These are phyloP conservation scores for Chloropsis cyanopogon DNA, from an alignment of 2,113 vertebrate species.

Conservation along the genomic window DNA sequence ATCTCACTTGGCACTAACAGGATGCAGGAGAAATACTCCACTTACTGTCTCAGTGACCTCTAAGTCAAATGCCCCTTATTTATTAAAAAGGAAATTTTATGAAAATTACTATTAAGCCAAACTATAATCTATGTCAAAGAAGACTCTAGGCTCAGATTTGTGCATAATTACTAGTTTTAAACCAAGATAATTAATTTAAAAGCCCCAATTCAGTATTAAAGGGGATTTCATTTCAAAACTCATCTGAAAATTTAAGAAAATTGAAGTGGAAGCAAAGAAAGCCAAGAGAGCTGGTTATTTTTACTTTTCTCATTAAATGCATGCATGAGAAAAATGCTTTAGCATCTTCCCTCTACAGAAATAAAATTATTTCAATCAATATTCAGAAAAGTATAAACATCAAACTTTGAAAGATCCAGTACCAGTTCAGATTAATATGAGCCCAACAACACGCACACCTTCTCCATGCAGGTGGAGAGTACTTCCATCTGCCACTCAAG, in stretches of 20 bases:
- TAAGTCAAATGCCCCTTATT: background rate
- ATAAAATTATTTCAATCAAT: background rate
- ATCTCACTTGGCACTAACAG: background rate
- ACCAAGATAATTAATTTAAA: background rate
- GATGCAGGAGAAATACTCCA: background rate
- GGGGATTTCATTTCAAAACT: background rate
- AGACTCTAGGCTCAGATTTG: background rate
- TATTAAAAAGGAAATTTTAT: background rate
- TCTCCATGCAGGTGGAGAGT: background rate
- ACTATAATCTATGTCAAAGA: background rate
- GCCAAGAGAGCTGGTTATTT: background rate
- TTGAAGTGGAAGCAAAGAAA: background rate
- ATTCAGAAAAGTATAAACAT: background rate
- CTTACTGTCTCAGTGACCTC: background rate
- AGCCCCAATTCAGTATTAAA: background rate
- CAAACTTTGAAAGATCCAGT: background rate
- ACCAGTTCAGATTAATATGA: background rate
- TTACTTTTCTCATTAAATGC: background rate
- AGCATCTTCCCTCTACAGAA: background rate
- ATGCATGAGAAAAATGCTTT: background rate
- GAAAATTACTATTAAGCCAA: background rate
- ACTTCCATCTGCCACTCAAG: background rate
- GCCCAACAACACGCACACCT: fast-evolving
- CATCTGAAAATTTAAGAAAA: background rate
- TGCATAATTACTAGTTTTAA: background rate